These are phyloP conservation scores for Parapristionchus giblindavisi DNA, from an alignment of 2,888 invertebrate genomes.

Conservation along the genomic window DNA sequence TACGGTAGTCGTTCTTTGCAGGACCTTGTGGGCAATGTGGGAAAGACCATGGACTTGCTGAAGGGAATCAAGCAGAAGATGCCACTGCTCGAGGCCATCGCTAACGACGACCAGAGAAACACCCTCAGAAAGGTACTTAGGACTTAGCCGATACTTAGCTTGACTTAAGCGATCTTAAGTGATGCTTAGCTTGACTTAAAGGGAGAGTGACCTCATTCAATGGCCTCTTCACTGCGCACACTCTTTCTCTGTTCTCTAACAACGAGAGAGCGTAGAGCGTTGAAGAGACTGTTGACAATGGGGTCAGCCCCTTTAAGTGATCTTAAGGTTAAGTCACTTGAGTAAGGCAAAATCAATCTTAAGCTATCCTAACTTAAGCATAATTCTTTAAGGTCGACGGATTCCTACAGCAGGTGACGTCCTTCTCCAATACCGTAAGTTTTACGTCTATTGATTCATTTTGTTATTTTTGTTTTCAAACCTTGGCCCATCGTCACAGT, in stretches of 20 bases:
- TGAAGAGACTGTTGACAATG: too few species aligned
- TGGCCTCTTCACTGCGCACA: too few species aligned
- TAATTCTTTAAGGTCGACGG: conserved; percentile 43
- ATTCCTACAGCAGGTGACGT: conserved; percentile 47
- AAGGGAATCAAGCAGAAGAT: conserved; percentile 55
- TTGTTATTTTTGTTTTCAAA: neutral
- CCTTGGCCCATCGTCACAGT: too few species aligned
- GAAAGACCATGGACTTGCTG: conserved; percentile 55
- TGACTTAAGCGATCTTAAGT: too few species aligned
- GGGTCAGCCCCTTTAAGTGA: too few species aligned
- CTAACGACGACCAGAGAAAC: conserved; percentile 55
- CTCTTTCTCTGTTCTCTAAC: too few species aligned
- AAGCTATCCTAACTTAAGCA: conserved; percentile 1
- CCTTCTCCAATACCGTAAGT: conserved; percentile 52
- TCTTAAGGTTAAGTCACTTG: too few species aligned
- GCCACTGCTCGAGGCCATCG: conserved; percentile 51
- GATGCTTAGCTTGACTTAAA: too few species aligned
- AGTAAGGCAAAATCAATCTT: too few species aligned
- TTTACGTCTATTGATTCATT: neutral
- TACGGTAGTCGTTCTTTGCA: conserved; percentile 36
- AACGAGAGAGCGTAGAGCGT: too few species aligned
- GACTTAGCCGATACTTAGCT: too few species aligned
- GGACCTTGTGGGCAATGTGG: conserved; percentile 54
- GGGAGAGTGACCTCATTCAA: too few species aligned
- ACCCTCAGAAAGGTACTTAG: conserved; percentile 47